These are phyloP conservation scores for Cheirogaleus medius DNA, from an alignment of 2,113 vertebrate species.

Conservation along the genomic window DNA sequence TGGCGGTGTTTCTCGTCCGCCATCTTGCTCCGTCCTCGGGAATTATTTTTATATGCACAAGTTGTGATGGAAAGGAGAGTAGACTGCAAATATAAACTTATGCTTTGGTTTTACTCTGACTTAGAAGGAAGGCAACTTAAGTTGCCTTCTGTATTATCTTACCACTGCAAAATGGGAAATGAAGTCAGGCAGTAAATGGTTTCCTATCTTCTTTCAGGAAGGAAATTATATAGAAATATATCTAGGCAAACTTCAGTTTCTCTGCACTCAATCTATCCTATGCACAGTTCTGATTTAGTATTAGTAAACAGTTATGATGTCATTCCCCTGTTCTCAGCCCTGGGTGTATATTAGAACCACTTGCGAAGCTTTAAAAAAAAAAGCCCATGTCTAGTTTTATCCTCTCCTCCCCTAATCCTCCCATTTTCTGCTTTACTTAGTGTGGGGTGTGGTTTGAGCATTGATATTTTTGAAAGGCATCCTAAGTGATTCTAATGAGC, in stretches of 20 bases:
- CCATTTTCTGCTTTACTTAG: constrained; percentile 38
- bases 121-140: constrained; percentile 11
- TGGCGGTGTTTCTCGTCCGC: no score
- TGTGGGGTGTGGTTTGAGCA: not conserved
- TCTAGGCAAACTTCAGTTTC: not conserved
- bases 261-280: not conserved
- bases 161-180: constrained; percentile 60
- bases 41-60: constrained; percentile 30
- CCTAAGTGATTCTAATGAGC: constrained; percentile 6
- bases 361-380: not conserved
- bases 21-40: no score
- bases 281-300: not conserved
- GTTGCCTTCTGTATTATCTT: constrained; percentile 23
- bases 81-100: not conserved
- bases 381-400: not conserved
- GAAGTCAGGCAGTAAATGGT: constrained; percentile 34
- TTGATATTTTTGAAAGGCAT: constrained; percentile 39
- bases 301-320: constrained; percentile 1
- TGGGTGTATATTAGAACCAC: not conserved
- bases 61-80: constrained; percentile 14
- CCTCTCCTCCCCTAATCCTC: no score
- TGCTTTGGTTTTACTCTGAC: constrained; percentile 41
- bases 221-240: not conserved
- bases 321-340: not conserved
- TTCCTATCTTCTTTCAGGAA: constrained; percentile 66